phyloP scores from a whole-genome alignment of 2,113 vertebrate genomes.

The Zosterops lateralis region DNA sequence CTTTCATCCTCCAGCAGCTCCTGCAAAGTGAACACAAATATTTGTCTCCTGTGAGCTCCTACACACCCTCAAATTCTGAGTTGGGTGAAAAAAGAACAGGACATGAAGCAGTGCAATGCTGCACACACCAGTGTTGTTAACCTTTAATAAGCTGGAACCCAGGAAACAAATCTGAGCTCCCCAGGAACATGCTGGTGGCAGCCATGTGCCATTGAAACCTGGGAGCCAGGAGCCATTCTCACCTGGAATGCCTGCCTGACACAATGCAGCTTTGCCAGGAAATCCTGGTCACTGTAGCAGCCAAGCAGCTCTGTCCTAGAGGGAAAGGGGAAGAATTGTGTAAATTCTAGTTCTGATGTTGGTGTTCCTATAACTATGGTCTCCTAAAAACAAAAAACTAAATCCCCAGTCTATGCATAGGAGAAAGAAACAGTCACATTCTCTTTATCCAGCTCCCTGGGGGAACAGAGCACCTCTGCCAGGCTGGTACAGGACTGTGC shows the following conservation, averaged over 20 bases:
- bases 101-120: background rate
- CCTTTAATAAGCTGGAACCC: background rate
- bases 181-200: background rate
- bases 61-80: background rate
- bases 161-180: background rate
- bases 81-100: too few species aligned
- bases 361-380: background rate
- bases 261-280: slow-evolving; percentile 93
- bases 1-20: slow-evolving; percentile 85
- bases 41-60: background rate
- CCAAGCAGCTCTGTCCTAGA: slow-evolving; percentile 87
- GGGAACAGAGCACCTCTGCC: background rate
- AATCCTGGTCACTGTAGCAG: slow-evolving; percentile 94
- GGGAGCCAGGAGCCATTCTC: background rate
- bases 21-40: slow-evolving; percentile 66
- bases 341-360: background rate
- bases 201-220: fast-evolving
- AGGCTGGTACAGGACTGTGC: background rate
- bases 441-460: background rate
- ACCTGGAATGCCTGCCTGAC: slow-evolving; percentile 96
- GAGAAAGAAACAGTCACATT: background rate
- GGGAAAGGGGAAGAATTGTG: background rate
- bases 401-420: background rate
- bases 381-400: background rate
- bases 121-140: background rate